phyloP scores from a whole-genome alignment of 2,888 invertebrate species.

The Strigamia transsilvanica region DNA sequence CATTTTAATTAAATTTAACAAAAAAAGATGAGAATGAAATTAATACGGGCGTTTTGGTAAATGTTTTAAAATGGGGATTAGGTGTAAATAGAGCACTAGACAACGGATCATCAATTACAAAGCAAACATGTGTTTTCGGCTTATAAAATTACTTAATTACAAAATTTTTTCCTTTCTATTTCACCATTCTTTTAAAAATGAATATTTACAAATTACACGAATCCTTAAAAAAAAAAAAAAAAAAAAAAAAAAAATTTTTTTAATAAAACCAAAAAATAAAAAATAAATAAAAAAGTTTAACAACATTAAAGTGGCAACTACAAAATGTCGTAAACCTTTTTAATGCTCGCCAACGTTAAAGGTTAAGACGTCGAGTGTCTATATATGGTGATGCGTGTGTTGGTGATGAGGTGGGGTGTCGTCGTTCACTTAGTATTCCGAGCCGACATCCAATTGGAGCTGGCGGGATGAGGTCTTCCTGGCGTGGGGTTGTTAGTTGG shows the following conservation, averaged over 20 bases:
- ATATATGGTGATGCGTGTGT: conserved; percentile 9
- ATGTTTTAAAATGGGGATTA: background rate
- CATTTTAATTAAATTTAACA: too few relatives aligned
- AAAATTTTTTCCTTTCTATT: too few relatives aligned
- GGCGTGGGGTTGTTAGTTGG: conserved; percentile 41
- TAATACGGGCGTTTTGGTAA: background rate
- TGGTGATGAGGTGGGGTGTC: conserved; percentile 23
- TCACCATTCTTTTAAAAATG: too few relatives aligned
- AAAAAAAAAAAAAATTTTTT: background rate
- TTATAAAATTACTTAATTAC: background rate
- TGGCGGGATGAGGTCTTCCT: conserved; percentile 48
- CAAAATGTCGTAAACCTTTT: conserved; percentile 4
- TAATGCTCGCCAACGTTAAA: conserved; percentile 22
- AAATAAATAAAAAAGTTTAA: background rate
- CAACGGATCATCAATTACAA: background rate
- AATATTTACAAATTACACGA: too few relatives aligned
- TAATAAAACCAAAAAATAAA: too few relatives aligned
- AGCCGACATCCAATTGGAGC: conserved; percentile 45
- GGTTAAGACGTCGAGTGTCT: conserved; percentile 22
- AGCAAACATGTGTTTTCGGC: background rate
- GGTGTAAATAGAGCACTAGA: background rate
- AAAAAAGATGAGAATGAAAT: background rate
- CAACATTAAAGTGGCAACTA: conserved; percentile 20
- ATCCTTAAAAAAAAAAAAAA: too few relatives aligned
- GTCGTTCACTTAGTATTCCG: conserved; percentile 46